phyloP scores from a whole-genome alignment of 2,797 vertebrate species.

The Muscicapa striata region DNA sequence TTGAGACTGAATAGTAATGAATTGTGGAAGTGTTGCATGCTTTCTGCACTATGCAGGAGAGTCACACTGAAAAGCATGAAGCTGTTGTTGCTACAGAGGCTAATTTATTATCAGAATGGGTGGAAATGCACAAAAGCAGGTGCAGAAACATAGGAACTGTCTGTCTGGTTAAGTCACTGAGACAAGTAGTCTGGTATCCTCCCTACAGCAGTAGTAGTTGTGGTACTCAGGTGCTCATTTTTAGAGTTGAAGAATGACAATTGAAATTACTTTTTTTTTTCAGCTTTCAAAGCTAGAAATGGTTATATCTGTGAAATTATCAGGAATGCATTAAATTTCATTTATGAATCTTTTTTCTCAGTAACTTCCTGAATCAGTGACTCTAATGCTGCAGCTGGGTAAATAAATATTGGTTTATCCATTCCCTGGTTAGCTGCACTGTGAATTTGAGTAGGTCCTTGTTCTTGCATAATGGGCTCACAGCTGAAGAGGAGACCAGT shows the following conservation, averaged over 20 bases:
- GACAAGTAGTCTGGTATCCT: neutral
- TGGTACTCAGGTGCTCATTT: neutral
- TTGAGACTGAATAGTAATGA: neutral
- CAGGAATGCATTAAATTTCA: neutral
- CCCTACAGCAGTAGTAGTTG: neutral
- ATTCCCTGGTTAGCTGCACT: slow-evolving; percentile 6
- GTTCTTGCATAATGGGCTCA: neutral
- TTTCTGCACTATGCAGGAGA: neutral
- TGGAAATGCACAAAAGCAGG: neutral
- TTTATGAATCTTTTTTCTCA: neutral
- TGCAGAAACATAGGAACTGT: neutral
- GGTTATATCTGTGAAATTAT: neutral
- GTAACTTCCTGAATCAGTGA: neutral
- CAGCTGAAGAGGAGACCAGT: neutral
- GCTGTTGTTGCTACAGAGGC: neutral
- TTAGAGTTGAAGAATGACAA: neutral
- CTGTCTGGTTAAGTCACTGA: neutral
- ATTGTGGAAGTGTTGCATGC: neutral
- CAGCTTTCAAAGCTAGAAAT: neutral
- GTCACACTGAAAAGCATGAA: neutral
- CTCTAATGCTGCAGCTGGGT: neutral
- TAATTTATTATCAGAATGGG: neutral
- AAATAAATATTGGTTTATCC: slow-evolving; percentile 59
- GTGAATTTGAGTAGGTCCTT: slow-evolving; percentile 32
- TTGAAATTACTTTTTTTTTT: neutral